These are phyloP conservation scores for Fragum sueziense DNA, from an alignment of 2,888 invertebrate species.

Conservation along the genomic window DNA sequence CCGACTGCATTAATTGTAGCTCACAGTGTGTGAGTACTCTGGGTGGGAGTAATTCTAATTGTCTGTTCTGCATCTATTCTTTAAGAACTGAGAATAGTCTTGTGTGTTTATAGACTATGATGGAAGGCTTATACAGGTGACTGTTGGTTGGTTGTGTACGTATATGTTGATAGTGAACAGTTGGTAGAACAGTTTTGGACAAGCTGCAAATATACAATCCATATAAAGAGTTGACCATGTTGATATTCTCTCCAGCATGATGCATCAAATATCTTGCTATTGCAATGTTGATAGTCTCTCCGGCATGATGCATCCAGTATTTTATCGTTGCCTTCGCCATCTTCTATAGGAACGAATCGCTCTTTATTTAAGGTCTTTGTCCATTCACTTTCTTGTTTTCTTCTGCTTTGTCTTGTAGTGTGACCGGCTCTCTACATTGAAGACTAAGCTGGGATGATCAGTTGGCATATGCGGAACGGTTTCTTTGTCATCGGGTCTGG, in stretches of 20 bases:
- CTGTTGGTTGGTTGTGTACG: slow-evolving; percentile 6
- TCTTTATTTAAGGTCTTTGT: neutral
- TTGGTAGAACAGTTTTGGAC: slow-evolving; percentile 17
- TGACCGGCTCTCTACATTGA: neutral
- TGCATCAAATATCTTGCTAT: no score
- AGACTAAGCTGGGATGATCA: neutral
- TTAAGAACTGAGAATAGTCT: slow-evolving; percentile 11
- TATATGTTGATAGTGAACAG: slow-evolving; percentile 19
- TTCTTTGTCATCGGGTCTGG: neutral
- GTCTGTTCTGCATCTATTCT: slow-evolving; percentile 12
- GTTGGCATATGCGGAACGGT: neutral
- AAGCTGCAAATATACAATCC: slow-evolving; percentile 13
- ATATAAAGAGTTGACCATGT: neutral
- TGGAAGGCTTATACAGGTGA: slow-evolving; percentile 11
- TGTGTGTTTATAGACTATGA: slow-evolving; percentile 4
- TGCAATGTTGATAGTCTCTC: no score
- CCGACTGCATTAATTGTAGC: neutral
- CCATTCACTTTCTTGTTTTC: neutral
- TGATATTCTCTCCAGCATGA: slow-evolving; percentile 11
- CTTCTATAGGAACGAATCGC: neutral
- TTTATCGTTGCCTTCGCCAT: slow-evolving; percentile 3
- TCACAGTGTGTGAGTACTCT: slow-evolving; percentile 8
- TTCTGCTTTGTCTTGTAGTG: neutral
- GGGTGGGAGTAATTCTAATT: neutral
- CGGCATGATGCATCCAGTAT: neutral